Evolutionary conservation across 2,113 vertebrate genomes (phyloP).

Genomic region (Glaucidium brasilianum): DNA sequence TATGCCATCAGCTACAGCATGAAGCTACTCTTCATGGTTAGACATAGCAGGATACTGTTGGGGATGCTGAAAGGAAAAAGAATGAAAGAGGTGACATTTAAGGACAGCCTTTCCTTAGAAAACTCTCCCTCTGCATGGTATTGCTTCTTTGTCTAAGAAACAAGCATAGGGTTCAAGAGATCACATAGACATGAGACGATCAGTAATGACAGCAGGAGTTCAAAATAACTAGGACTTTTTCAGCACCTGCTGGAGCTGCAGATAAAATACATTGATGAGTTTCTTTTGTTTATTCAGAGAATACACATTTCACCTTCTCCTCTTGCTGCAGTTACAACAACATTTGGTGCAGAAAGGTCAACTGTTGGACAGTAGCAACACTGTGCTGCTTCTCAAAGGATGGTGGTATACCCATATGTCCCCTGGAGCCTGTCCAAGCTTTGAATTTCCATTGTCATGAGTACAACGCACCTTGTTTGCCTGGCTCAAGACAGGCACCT

Average conservation of each 20-base stretch:
- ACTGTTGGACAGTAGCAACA: background rate
- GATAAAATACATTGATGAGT: background rate
- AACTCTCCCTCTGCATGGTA: background rate
- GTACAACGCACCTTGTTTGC: accelerated
- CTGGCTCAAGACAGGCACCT: background rate
- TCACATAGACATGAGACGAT: background rate
- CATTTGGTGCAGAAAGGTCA: background rate
- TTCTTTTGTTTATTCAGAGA: background rate
- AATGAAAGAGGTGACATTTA: background rate
- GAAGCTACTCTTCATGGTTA: background rate
- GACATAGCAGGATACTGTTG: background rate
- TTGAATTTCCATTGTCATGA: background rate
- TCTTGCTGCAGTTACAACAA: background rate
- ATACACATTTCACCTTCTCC: background rate
- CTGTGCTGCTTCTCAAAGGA: background rate
- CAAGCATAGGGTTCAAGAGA: background rate
- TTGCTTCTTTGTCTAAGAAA: background rate
- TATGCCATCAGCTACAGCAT: background rate
- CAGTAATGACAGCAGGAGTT: background rate
- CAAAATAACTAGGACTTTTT: background rate
- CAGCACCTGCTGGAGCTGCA: background rate
- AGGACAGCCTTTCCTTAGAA: background rate
- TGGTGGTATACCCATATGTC: accelerated
- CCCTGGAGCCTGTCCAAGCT: background rate
- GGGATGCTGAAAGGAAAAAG: background rate